Evolutionary conservation across 2,113 vertebrate genomes (phyloP), one percentile per base, ranked within the genome.

Genomic region (Rhinopomastus cyanomelas): DNA sequence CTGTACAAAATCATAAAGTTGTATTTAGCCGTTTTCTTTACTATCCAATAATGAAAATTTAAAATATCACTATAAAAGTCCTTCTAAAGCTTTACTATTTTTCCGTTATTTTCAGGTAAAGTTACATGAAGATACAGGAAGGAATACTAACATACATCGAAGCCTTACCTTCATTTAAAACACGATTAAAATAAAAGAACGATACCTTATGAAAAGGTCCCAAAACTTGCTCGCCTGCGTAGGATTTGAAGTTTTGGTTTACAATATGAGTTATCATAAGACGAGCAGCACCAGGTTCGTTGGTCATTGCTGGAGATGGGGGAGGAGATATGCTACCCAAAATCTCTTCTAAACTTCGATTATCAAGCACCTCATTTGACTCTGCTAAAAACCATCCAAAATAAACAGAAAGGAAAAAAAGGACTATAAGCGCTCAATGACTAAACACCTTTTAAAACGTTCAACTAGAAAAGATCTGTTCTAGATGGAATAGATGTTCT

Each of bases 251-350:
- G 98, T 99, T 99, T 88, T 98, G 98, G 97, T 99, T 99, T 91
- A 99, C 98, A 97, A 99, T 99, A 94, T 99, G 99, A 42, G 98
- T 98, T 97, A 99, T 99, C 99, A 99, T 99, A 76, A 99, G 98
- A 78, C 99, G 98, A 96, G 99, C 98, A 97, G 99, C 99, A 92
- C 99, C 99, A 69, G 98, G 97, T 98, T 99, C 99, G 97, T 98
- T 99, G 98, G 98, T 98, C 99, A 99, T 99, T 90, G 99, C 98
- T 93, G 99, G 99, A 97, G 98, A 98, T 87, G 99, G 99, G 96
- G 99, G 98, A 97, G 99, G 98, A 97, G 98, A 96, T 97, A 99
- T 99, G 98, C 98, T 98, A 95, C 95, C 97, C 97, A 99, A 97
- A 98, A 99, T 99, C 97, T 99, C 98, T 97, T 99, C 98, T 98